These are phyloP conservation scores for Habrosyne pyritoides DNA, from an alignment of 2,888 invertebrate species.

Conservation along the genomic window DNA sequence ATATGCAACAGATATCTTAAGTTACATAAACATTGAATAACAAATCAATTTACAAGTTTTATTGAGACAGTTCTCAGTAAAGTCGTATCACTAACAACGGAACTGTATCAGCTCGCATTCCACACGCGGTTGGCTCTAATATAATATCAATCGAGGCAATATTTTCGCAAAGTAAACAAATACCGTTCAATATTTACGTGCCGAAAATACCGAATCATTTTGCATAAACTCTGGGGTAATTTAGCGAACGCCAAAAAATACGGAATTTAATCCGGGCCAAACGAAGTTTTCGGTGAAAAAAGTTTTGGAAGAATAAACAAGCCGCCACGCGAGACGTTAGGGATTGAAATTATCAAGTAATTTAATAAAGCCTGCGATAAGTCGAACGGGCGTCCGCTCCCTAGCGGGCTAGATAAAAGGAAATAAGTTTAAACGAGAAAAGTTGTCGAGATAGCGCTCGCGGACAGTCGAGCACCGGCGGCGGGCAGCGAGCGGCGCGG, in stretches of 20 bases:
- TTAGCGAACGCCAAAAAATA: slow-evolving; percentile 16
- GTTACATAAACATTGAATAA: too few relatives aligned
- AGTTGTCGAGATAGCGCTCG: slow-evolving; percentile 56
- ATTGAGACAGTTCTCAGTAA: background rate
- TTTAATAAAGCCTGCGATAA: slow-evolving; percentile 75
- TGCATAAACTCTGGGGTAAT: slow-evolving; percentile 18
- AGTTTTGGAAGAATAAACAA: slow-evolving; percentile 59
- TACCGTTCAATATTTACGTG: slow-evolving; percentile 14
- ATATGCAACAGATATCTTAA: too few relatives aligned
- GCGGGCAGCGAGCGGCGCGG: slow-evolving; percentile 7
- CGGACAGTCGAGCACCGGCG: slow-evolving; percentile 30
- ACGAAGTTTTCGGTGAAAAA: slow-evolving; percentile 28
- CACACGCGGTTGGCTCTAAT: background rate
- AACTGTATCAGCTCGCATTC: background rate
- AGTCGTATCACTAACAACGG: background rate
- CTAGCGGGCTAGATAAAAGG: slow-evolving; percentile 69
- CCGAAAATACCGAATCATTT: slow-evolving; percentile 16
- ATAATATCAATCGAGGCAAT: background rate
- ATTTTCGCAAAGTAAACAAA: background rate
- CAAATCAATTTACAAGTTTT: too few relatives aligned
- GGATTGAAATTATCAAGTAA: slow-evolving; percentile 77
- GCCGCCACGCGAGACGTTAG: slow-evolving; percentile 48
- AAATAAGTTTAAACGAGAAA: slow-evolving; percentile 80
- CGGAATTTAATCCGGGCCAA: slow-evolving; percentile 29
- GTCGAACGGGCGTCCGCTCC: slow-evolving; percentile 50